These are phyloP conservation scores for Cavia aperea DNA, from an alignment of 2,113 vertebrate species.

Conservation along the genomic window DNA sequence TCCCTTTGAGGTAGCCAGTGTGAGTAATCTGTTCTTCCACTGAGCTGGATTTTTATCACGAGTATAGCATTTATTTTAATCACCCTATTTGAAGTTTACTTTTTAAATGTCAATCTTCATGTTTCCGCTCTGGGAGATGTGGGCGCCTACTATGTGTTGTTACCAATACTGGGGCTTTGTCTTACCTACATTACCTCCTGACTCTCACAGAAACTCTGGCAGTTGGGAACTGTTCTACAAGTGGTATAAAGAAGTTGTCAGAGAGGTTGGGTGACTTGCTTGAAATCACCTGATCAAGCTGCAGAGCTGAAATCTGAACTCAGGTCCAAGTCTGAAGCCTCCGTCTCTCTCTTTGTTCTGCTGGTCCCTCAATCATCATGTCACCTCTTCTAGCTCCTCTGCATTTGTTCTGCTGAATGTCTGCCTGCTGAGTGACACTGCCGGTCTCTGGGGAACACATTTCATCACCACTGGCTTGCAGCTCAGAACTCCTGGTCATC, in stretches of 20 bases:
- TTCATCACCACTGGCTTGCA: rapidly evolving
- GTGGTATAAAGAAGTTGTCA: not conserved
- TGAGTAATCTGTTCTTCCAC: not conserved
- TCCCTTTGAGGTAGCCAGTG: not conserved
- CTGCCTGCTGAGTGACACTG: not conserved
- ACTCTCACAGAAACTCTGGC: not conserved
- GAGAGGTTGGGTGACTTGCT: not conserved
- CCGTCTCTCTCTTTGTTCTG: rapidly evolving
- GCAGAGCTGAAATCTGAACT: not conserved
- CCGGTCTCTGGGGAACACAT: not conserved
- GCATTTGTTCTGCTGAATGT: rapidly evolving
- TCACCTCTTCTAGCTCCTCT: rapidly evolving
- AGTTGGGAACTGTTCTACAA: not conserved
- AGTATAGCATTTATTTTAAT: not conserved
- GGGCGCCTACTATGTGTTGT: not conserved
- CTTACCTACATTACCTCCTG: rapidly evolving
- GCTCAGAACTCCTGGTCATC: not conserved
- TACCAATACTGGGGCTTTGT: not conserved
- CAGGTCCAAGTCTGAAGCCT: not conserved
- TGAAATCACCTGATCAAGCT: too few species aligned
- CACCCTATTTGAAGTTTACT: not conserved
- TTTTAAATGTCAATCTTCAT: not conserved
- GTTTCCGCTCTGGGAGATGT: not conserved
- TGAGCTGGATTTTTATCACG: not conserved
- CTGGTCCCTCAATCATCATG: not conserved